These are phyloP conservation scores for Percina caprodes DNA, from an alignment of 2,113 vertebrate species.

Conservation along the genomic window DNA sequence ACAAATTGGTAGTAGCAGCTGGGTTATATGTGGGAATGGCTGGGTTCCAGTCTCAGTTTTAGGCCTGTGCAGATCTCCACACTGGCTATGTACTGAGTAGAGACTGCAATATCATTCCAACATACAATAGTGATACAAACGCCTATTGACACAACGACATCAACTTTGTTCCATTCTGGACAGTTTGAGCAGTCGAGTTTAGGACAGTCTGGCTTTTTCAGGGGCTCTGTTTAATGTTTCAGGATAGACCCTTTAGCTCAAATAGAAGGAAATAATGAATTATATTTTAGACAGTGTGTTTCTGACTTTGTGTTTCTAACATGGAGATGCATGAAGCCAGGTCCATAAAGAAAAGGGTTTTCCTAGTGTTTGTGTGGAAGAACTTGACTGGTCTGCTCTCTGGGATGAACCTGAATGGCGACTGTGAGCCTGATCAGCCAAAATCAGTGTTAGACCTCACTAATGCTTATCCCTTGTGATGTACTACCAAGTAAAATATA, in stretches of 20 bases:
- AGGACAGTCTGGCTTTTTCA: not conserved
- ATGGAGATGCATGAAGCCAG: not conserved
- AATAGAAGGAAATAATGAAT: not conserved
- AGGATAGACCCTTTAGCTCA: not conserved
- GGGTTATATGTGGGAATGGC: not conserved
- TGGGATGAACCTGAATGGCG: not conserved
- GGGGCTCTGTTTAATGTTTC: not conserved
- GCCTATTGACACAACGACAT: not conserved
- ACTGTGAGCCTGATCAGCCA: not conserved
- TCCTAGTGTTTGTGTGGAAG: not conserved
- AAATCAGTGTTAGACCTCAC: not conserved
- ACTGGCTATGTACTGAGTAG: not conserved
- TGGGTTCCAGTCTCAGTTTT: not conserved
- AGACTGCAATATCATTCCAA: not conserved
- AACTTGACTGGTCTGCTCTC: not conserved
- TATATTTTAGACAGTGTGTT: not conserved
- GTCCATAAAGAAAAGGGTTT: not conserved
- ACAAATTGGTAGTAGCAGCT: too few relatives aligned
- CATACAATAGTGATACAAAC: not conserved
- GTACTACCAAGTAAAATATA: too few relatives aligned
- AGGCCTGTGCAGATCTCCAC: not conserved
- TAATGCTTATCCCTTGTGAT: too few relatives aligned
- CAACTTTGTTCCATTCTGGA: not conserved
- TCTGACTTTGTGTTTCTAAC: not conserved
- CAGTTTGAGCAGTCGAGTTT: not conserved